Percentiles rank a stretch among this genome's conserved stretches.
phyloP scores from a whole-genome alignment of 1,140 invertebrate genomes.

The Acromyrmex heyeri region DNA sequence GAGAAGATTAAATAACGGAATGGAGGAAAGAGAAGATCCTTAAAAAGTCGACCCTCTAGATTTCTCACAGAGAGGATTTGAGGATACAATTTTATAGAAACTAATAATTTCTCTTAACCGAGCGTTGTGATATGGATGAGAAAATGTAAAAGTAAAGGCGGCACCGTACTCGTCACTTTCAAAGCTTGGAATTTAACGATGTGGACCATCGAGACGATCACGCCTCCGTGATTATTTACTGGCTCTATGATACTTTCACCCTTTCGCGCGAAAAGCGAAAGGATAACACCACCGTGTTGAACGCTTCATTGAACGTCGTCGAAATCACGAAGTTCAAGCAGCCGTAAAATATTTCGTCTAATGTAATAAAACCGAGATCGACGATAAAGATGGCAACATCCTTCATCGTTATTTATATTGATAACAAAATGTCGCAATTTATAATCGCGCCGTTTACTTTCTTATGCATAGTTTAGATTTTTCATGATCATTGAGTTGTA shows the following conservation, averaged over 20 bases:
- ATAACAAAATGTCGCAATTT: not conserved
- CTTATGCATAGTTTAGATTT: slow-evolving; percentile 6
- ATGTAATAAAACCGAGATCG: not conserved
- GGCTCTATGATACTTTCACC: slow-evolving; percentile 45
- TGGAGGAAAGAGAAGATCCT: not conserved
- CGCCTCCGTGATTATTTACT: slow-evolving; percentile 31
- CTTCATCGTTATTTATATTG: not conserved
- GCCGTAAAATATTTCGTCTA: not conserved
- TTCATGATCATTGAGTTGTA: not conserved
- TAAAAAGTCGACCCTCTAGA: not conserved
- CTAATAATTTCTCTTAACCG: slow-evolving; percentile 4
- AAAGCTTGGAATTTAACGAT: slow-evolving; percentile 39
- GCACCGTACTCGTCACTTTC: slow-evolving; percentile 21
- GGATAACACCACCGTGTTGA: slow-evolving; percentile 1
- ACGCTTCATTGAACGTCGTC: not conserved
- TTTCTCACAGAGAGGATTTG: not conserved
- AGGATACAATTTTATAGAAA: not conserved
- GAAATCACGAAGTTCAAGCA: not conserved
- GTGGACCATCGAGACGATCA: slow-evolving; percentile 41
- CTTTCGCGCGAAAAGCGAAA: slow-evolving; percentile 48
- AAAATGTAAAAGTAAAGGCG: slow-evolving; percentile 36
- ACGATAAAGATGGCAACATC: not conserved
- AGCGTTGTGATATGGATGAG: slow-evolving; percentile 11
- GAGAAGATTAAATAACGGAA: not conserved
- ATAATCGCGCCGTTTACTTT: slow-evolving; percentile 10